Conservation (phyloP, 2,888 invertebrate species). For the Microctonus brassicae region DNA sequence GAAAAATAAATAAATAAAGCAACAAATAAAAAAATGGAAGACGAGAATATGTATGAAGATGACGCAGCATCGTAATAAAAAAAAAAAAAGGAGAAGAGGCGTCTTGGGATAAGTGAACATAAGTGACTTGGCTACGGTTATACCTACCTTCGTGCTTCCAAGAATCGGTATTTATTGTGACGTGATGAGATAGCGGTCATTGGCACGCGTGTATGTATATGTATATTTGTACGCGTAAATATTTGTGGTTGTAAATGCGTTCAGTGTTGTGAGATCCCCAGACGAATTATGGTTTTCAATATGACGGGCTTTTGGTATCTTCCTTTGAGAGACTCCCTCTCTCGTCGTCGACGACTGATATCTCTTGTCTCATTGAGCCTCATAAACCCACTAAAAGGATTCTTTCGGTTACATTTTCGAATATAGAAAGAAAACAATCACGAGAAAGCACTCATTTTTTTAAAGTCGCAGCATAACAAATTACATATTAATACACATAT, state of each 20-base stretch:
- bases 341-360: conserved; percentile 51
- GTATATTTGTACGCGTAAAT: background rate
- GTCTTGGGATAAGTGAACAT: conserved; percentile 63
- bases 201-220: conserved; percentile 33
- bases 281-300: conserved; percentile 69
- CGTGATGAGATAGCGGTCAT: conserved; percentile 67
- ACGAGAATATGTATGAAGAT: conserved; percentile 2
- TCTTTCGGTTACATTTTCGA: conserved; percentile 45
- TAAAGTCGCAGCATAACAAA: no score
- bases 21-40: conserved; percentile 34
- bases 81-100: conserved; percentile 44
- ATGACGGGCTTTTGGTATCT: conserved; percentile 61
- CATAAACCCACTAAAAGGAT: conserved; percentile 64
- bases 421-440: background rate
- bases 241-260: conserved; percentile 20
- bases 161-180: conserved; percentile 70
- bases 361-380: conserved; percentile 51
- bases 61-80: conserved; percentile 16
- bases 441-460: background rate
- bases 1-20: conserved; percentile 26
- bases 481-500: no score
- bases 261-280: conserved; percentile 35
- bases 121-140: conserved; percentile 56
- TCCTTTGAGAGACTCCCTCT: conserved; percentile 26
- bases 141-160: conserved; percentile 56